Conservation (phyloP, 2,113 vertebrate species). For the Epinephelus moara region DNA sequence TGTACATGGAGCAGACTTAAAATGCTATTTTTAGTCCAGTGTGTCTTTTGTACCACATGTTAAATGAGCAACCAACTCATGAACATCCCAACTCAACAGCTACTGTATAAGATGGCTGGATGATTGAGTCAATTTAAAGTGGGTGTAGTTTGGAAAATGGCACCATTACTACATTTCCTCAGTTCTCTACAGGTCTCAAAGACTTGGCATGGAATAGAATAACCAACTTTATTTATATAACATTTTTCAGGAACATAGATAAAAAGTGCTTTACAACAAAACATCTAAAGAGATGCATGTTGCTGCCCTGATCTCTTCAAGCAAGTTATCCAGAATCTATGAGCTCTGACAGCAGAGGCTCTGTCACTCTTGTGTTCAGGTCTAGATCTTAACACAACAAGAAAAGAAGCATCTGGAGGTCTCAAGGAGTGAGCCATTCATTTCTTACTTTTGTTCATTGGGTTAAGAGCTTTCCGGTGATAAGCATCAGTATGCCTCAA, state of each 20-base stretch:
- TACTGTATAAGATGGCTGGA: neutral
- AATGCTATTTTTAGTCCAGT: neutral
- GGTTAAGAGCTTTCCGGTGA: neutral
- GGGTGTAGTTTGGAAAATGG: no score
- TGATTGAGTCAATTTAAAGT: neutral
- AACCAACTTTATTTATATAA: no score
- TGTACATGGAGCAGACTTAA: neutral
- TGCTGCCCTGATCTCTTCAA: neutral
- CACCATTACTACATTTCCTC: no score
- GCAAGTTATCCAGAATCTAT: neutral
- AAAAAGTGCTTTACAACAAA: no score
- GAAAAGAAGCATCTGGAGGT: neutral
- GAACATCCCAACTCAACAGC: neutral
- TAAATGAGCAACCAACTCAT: neutral
- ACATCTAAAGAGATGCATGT: neutral
- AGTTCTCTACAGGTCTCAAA: no score
- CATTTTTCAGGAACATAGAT: no score
- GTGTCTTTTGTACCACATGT: neutral
- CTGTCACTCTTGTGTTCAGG: neutral
- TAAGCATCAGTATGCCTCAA: neutral
- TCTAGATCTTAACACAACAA: neutral
- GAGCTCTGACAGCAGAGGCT: neutral
- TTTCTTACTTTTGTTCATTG: neutral
- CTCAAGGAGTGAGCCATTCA: neutral
- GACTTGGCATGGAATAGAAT: no score